These are phyloP conservation scores for Hirundichthys speculiger DNA, from an alignment of 2,113 vertebrate species.

Conservation along the genomic window DNA sequence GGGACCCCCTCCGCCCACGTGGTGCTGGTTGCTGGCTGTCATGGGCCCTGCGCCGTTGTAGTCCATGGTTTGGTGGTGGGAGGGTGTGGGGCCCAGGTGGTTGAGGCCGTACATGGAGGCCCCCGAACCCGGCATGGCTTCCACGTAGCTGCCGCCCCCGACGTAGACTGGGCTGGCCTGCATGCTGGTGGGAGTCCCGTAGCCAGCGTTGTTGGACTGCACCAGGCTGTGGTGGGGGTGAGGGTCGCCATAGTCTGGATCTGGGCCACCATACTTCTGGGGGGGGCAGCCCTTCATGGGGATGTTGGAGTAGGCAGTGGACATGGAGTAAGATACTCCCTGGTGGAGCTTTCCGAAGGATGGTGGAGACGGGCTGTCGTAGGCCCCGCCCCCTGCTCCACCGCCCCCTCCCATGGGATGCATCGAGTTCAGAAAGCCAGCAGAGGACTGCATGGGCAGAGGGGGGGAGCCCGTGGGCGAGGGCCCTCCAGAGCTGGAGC, in stretches of 20 bases:
- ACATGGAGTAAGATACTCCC: slow-evolving; percentile 91
- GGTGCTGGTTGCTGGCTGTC: slow-evolving; percentile 89
- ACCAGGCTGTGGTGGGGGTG: slow-evolving; percentile 84
- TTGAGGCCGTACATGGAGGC: slow-evolving; percentile 95
- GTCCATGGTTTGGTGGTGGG: slow-evolving; percentile 95
- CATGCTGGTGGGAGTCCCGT: slow-evolving; percentile 86
- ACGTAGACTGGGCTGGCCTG: slow-evolving; percentile 95
- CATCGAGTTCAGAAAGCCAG: slow-evolving; percentile 92
- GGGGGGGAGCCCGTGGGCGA: slow-evolving; percentile 94
- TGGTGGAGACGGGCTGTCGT: slow-evolving; percentile 93
- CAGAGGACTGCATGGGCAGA: slow-evolving; percentile 92
- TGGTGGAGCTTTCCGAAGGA: slow-evolving; percentile 93
- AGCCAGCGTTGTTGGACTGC: slow-evolving; percentile 87
- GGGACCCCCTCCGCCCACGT: slow-evolving; percentile 69
- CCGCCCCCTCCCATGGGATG: slow-evolving; percentile 88
- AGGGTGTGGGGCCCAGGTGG: slow-evolving; percentile 83
- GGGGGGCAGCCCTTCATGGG: slow-evolving; percentile 91
- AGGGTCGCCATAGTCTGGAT: slow-evolving; percentile 90
- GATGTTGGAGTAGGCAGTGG: slow-evolving; percentile 88
- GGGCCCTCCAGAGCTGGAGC: slow-evolving; percentile 92
- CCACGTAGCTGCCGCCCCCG: slow-evolving; percentile 91
- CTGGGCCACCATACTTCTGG: slow-evolving; percentile 90
- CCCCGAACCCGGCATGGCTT: slow-evolving; percentile 90
- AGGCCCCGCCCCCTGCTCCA: slow-evolving; percentile 80
- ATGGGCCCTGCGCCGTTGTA: slow-evolving; percentile 89